phyloP scores from a whole-genome alignment of 1,140 invertebrate genomes.

The Aphis gossypii region DNA sequence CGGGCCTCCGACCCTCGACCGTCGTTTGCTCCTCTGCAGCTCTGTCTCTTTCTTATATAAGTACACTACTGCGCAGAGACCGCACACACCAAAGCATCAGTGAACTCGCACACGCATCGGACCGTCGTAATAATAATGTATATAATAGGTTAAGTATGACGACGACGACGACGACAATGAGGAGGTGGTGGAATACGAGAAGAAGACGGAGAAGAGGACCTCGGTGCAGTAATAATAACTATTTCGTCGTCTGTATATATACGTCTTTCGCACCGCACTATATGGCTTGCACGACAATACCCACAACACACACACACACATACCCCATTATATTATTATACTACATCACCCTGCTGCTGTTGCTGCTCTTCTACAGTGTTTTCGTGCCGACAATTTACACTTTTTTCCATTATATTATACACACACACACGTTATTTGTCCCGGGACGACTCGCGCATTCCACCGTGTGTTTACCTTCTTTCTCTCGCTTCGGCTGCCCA shows the following conservation, averaged over 20 bases:
- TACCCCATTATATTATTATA: not conserved
- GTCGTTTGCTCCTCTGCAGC: not conserved
- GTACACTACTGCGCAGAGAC: conserved; percentile 4
- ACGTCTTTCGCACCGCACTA: conserved; percentile 9
- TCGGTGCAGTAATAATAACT: not conserved
- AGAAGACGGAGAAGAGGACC: not conserved
- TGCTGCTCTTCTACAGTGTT: not conserved
- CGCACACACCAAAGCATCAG: not conserved
- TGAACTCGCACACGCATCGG: not conserved
- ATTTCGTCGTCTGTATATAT: not conserved
- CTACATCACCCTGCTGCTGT: not conserved
- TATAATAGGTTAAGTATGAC: not conserved
- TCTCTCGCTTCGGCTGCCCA: not conserved
- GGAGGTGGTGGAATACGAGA: not conserved
- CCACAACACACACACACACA: too few relatives aligned
- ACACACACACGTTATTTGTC: too few relatives aligned
- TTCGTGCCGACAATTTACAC: conserved; percentile 48
- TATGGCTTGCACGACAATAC: not conserved
- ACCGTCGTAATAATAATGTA: conserved; percentile 35
- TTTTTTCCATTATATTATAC: not conserved
- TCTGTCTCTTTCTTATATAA: not conserved
- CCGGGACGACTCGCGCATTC: conserved; percentile 22
- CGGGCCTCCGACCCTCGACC: not conserved
- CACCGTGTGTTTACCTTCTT: not conserved
- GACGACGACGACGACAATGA: not conserved